Conservation (phyloP, 2,888 invertebrate species). For the Platypus cylindrus region DNA sequence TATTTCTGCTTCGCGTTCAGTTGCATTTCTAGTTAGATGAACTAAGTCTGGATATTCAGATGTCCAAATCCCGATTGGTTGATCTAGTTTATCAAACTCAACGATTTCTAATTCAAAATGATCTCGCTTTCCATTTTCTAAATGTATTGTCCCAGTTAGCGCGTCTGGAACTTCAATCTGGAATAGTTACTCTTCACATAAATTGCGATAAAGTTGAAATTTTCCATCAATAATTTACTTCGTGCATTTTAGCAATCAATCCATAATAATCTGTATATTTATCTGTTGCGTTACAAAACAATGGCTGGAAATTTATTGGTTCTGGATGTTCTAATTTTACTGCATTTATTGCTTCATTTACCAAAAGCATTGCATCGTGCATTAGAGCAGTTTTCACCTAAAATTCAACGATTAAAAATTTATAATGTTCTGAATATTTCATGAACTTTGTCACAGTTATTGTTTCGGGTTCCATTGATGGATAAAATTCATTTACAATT, state of each 20-base stretch:
- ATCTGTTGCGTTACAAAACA: conserved; percentile 12
- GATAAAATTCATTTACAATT: conserved; percentile 2
- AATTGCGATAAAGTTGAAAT: conserved; percentile 3
- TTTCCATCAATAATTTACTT: conserved; percentile 8
- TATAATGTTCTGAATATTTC: not conserved
- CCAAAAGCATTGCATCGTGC: conserved; percentile 54
- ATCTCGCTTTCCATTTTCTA: conserved; percentile 10
- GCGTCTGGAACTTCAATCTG: conserved; percentile 5
- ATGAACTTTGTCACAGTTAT: conserved; percentile 4
- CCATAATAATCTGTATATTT: conserved; percentile 14
- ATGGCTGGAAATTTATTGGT: conserved; percentile 12
- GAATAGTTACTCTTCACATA: conserved; percentile 1
- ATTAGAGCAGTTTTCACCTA: conserved; percentile 54
- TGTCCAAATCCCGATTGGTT: conserved; percentile 11
- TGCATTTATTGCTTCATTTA: conserved; percentile 38
- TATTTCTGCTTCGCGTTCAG: conserved; percentile 13
- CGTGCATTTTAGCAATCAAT: conserved; percentile 11
- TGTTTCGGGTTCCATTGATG: conserved; percentile 1
- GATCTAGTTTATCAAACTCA: conserved; percentile 8
- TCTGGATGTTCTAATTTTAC: conserved; percentile 11
- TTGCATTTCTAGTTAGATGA: conserved; percentile 10
- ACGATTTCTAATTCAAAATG: conserved; percentile 8
- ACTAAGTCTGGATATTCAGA: conserved; percentile 7
- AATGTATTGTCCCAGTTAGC: conserved; percentile 9
- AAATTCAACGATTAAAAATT: conserved; percentile 14